Conservation (phyloP, 2,797 vertebrate genomes). For the Oophaga sylvatica region DNA sequence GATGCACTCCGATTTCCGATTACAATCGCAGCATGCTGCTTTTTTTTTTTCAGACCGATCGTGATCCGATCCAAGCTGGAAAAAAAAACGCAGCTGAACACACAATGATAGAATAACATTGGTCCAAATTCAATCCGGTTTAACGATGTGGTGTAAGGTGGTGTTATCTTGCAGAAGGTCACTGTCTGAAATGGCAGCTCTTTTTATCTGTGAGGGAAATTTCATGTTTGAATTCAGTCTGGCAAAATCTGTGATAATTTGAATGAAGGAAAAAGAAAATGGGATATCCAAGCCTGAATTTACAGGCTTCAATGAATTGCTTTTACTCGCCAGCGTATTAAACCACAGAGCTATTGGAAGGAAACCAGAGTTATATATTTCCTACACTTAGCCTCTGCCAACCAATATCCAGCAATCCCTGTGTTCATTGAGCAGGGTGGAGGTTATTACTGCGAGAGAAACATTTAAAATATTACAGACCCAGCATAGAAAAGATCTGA, state of each 20-base stretch:
- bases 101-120: too few relatives aligned
- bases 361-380: slow-evolving; percentile 44
- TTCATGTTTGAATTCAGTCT: neutral
- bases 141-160: neutral
- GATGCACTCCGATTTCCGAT: too few relatives aligned
- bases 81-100: too few relatives aligned
- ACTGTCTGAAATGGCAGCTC: neutral
- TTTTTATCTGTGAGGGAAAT: neutral
- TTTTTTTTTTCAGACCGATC: too few relatives aligned
- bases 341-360: slow-evolving; percentile 37
- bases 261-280: slow-evolving; percentile 2
- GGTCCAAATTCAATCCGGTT: too few relatives aligned
- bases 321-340: slow-evolving; percentile 27
- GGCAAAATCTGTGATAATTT: neutral
- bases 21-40: too few relatives aligned
- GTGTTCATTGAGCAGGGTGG: slow-evolving; percentile 19
- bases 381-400: slow-evolving; percentile 5
- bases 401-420: slow-evolving; percentile 22
- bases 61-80: too few relatives aligned
- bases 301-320: slow-evolving; percentile 40
- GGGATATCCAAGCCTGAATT: slow-evolving; percentile 17
- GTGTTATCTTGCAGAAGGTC: neutral
- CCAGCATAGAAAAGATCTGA: slow-evolving; percentile 4
- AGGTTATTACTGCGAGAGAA: slow-evolving; percentile 30
- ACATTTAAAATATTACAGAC: slow-evolving; percentile 16